Evolutionary conservation across 2,113 vertebrate species (phyloP), one percentile per base, ranked within the genome.

Genomic region (Azemiops feae): DNA sequence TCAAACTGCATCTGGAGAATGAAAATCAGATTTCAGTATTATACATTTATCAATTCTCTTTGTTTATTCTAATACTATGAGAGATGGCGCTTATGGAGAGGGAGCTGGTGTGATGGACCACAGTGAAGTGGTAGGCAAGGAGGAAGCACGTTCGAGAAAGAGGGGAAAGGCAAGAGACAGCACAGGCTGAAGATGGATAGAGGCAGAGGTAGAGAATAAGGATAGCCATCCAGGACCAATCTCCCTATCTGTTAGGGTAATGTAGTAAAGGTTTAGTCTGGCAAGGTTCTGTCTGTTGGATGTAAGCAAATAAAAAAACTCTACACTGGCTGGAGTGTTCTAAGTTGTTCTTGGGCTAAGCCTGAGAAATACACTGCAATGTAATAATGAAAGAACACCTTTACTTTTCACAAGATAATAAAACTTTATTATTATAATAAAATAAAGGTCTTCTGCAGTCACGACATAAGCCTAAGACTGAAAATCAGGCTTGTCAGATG

Each of bases 1-100:
- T 18, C 85, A 64, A 93, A 93, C 39, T 91, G 86, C 90, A 93
- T 85, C 90, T 92, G 54, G 90, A 89, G 52, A 27, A 91, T 45
- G 69, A 87, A 90, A 74, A 88, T 3, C 34, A 85, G 88, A 86
- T 57, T 54, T 54, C 87, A 89, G 20, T 74, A 86, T 89, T 92
- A 91, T 85, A 30, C 47, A 64, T 81, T 5, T 39, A 64, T 25
- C 10, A 23, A 87, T 18, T 47, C 34, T 89, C 47, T 55, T n/a
- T 34, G 23, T 7, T 52, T 34, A 60, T 60, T 53, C 25, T 53
- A 60, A 60, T 52, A 69, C 1, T 16, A n/a, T 69, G 30, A 69
- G 64, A 69, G 30, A 69, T 69, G 30, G 30, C 34, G 64, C 64
- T 69, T 69, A 69, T 14, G 30, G 0, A 69, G 30, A 18, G 30